Conservation (phyloP, 2,888 invertebrate species). For the Lasioglossum oenotherae region DNA sequence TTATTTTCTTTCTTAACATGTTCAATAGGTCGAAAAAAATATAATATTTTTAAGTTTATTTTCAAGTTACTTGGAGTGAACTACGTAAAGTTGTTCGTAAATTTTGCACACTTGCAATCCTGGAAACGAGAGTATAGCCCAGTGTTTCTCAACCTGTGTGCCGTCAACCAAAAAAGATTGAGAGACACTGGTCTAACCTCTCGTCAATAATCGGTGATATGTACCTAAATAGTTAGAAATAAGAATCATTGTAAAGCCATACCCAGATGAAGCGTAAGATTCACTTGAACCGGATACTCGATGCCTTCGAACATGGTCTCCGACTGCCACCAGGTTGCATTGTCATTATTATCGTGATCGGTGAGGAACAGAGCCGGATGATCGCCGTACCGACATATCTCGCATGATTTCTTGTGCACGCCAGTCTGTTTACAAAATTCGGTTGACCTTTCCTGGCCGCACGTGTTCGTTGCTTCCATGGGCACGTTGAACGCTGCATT, state of each 20-base stretch:
- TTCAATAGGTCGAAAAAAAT: too few relatives aligned
- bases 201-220: background rate
- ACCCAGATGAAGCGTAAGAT: slow-evolving; percentile 95
- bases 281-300: slow-evolving; percentile 96
- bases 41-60: too few relatives aligned
- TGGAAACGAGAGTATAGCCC: too few relatives aligned
- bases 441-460: slow-evolving; percentile 91
- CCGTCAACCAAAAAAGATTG: too few relatives aligned
- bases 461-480: slow-evolving; percentile 98
- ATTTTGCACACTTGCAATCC: too few relatives aligned
- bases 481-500: slow-evolving; percentile 96
- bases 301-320: slow-evolving; percentile 98
- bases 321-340: slow-evolving; percentile 98
- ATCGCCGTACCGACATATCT: slow-evolving; percentile 89
- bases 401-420: slow-evolving; percentile 91
- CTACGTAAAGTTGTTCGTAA: too few relatives aligned
- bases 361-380: slow-evolving; percentile 93
- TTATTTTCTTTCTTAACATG: too few relatives aligned
- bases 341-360: slow-evolving; percentile 95
- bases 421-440: slow-evolving; percentile 97
- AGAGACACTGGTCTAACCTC: too few relatives aligned
- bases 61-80: too few relatives aligned
- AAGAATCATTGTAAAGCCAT: slow-evolving; percentile 15
- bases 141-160: too few relatives aligned
- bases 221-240: background rate